A percentile compares a stretch with the other conserved stretches of the same genome.
Evolutionary conservation across 2,888 invertebrate species (phyloP).

Genomic region (Cerastis leucographa): DNA sequence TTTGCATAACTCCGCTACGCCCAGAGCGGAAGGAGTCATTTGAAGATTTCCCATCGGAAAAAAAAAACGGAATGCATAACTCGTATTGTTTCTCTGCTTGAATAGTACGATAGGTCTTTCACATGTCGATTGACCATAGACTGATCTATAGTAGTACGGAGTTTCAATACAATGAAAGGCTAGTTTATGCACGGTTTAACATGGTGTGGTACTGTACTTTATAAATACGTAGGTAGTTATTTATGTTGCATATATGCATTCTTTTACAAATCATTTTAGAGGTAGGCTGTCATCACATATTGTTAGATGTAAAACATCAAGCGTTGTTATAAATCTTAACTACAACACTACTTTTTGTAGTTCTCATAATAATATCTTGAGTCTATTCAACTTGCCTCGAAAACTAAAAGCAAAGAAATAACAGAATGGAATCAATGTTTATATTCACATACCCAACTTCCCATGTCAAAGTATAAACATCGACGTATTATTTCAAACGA

Average conservation of each 20-base stretch:
- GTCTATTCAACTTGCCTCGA: not conserved
- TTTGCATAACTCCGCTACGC: too few relatives aligned
- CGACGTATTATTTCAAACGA: constrained; percentile 31
- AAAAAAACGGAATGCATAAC: too few relatives aligned
- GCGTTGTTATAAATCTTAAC: not conserved
- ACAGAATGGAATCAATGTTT: not conserved
- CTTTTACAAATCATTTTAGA: too few relatives aligned
- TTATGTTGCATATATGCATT: too few relatives aligned
- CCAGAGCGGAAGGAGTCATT: too few relatives aligned
- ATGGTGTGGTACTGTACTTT: too few relatives aligned
- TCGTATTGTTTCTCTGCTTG: not conserved
- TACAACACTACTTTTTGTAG: not conserved
- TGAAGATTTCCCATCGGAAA: too few relatives aligned
- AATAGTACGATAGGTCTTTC: not conserved
- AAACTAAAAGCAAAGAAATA: not conserved
- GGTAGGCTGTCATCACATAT: too few relatives aligned
- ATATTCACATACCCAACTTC: not conserved
- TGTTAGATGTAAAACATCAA: not conserved
- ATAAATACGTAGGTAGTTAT: too few relatives aligned
- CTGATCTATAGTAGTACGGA: not conserved
- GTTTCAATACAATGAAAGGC: not conserved
- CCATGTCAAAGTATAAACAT: constrained; percentile 8
- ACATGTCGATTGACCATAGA: not conserved
- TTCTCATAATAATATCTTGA: not conserved
- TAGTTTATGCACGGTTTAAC: not conserved